Evolutionary conservation across 1,140 invertebrate species (phyloP), one percentile per base, ranked within the genome.

Genomic region (Trypoxylus dichotomus): DNA sequence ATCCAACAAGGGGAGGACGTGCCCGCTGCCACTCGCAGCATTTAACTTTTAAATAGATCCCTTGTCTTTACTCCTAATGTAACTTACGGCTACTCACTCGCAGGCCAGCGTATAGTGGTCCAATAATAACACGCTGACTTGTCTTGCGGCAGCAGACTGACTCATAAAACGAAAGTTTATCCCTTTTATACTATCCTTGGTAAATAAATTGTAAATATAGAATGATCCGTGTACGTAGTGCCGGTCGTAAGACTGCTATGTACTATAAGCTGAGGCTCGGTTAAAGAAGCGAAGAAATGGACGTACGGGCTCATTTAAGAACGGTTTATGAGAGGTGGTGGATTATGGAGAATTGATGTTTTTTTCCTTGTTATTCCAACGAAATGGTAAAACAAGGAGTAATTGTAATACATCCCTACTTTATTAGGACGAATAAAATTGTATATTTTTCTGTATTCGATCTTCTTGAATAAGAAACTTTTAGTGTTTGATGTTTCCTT

Each of bases 101-200:
- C 47, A 54, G 47, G 47, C 47, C 47, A 19, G 47, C 15, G 19
- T 54, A 54, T 15, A 19, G 47, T 19, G 19, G 47, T 68, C 60
- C 60, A 68, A 68, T 27, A 41, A 41, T 74, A 74, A 43, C 72
- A 42, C 72, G 29, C 72, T 74, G 72, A 74, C n/a, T 74, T 29
- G 72, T 74, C 72, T 41, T 43, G 29, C 72, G 13, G 72, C 72
- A 41, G 10, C 32, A 41, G 29, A 74, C 29, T 43, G 43, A 54
- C 41, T 43, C 25, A 75, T 74, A 77, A 78, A 78, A 58, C 60
- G 60, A 29, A 21, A 27, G 60, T 68, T 68, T 68, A 68, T 68
- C 60, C 72, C 32, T 74, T 74, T 41, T 43, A 74, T 74, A 74
- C 72, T 43, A 24, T 29, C 27, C 41, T 41, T n/a, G 41, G 37